These are phyloP conservation scores for Halichoerus grypus DNA, from an alignment of 2,113 vertebrate species.

Conservation along the genomic window DNA sequence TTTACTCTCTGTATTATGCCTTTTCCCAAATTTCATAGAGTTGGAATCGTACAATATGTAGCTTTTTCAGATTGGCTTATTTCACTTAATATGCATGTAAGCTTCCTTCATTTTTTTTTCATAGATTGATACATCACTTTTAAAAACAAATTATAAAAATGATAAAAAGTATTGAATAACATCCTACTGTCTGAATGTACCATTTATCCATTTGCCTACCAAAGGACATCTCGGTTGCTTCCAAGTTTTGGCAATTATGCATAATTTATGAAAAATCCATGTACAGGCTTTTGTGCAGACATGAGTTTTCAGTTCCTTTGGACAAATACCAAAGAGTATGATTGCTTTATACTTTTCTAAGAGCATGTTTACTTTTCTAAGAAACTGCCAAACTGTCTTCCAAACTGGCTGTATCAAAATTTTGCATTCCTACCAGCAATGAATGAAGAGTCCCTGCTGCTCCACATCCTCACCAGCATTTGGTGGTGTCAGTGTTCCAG, in stretches of 20 bases:
- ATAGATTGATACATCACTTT: not conserved
- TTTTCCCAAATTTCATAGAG: not conserved
- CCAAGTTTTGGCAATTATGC: not conserved
- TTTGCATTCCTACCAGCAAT: not conserved
- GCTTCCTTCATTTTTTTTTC: not conserved
- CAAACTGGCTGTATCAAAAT: not conserved
- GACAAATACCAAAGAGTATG: not conserved
- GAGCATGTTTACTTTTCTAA: not conserved
- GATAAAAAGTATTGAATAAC: not conserved
- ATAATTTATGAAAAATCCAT: not conserved
- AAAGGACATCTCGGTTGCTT: not conserved
- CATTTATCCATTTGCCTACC: not conserved
- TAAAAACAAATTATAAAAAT: not conserved
- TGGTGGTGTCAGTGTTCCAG: not conserved
- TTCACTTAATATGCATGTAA: not conserved
- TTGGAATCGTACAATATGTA: not conserved
- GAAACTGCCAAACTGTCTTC: not conserved
- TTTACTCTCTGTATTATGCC: not conserved
- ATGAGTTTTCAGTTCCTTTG: not conserved
- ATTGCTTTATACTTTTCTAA: not conserved
- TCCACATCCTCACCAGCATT: not conserved
- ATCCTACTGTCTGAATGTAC: not conserved
- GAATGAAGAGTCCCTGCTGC: not conserved
- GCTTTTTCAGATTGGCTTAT: not conserved
- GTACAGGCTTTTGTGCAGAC: not conserved